phyloP scores from a whole-genome alignment of 2,797 vertebrate genomes.

The Sebastes melanostomus region DNA sequence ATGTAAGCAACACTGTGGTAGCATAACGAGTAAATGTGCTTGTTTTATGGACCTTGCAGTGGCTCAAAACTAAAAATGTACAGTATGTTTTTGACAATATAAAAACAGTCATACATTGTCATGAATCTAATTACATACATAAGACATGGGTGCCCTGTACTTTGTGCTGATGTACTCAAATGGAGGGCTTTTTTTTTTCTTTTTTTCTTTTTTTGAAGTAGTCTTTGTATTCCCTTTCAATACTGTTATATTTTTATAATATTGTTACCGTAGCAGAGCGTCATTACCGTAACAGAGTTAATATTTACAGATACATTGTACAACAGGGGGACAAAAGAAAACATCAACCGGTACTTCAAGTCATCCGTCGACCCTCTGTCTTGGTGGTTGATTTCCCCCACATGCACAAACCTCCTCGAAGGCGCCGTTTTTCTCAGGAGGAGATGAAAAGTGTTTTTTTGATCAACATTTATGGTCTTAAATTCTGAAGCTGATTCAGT shows the following conservation, averaged over 20 bases:
- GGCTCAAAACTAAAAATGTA: slow-evolving; percentile 71
- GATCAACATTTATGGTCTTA: slow-evolving; percentile 39
- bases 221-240: slow-evolving; percentile 68
- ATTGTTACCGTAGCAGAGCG: slow-evolving; percentile 73
- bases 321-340: slow-evolving; percentile 54
- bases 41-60: slow-evolving; percentile 76
- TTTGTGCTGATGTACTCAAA: slow-evolving; percentile 78
- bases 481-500: slow-evolving; percentile 53
- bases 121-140: slow-evolving; percentile 62
- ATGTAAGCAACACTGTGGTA: slow-evolving; percentile 77
- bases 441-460: slow-evolving; percentile 45
- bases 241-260: slow-evolving; percentile 71
- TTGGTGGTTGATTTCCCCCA: slow-evolving; percentile 58
- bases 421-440: slow-evolving; percentile 21
- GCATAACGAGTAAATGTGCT: slow-evolving; percentile 78
- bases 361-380: slow-evolving; percentile 28
- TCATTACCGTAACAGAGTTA: slow-evolving; percentile 69
- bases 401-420: slow-evolving; percentile 68
- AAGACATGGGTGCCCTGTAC: slow-evolving; percentile 68
- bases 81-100: slow-evolving; percentile 62
- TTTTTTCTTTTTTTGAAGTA: slow-evolving; percentile 33
- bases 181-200: slow-evolving; percentile 44
- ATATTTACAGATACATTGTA: slow-evolving; percentile 82
- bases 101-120: slow-evolving; percentile 77
- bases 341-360: slow-evolving; percentile 51